Percentiles rank a stretch among this genome's conserved stretches.
Evolutionary conservation across 2,888 invertebrate genomes (phyloP).

Genomic region (Eupithecia pulchellata): DNA sequence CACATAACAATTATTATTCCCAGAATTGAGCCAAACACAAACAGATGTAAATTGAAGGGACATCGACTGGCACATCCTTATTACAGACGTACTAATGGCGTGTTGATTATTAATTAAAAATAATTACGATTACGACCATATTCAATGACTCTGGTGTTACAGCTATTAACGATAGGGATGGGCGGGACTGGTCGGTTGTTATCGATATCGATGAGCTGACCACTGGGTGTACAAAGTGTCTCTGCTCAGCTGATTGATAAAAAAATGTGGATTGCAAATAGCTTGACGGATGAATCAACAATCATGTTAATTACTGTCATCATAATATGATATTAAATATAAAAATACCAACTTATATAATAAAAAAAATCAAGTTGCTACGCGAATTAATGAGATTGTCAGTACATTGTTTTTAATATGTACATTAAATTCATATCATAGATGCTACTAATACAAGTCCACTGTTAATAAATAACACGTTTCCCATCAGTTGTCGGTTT

Average conservation of each 20-base stretch:
- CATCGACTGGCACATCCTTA: slow-evolving; percentile 82
- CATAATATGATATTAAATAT: too few species aligned
- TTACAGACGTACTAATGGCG: slow-evolving; percentile 80
- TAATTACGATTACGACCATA: slow-evolving; percentile 85
- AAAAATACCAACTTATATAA: too few species aligned
- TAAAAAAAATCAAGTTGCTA: too few species aligned
- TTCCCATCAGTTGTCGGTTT: too few species aligned
- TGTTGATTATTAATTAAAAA: slow-evolving; percentile 86
- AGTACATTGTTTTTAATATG: too few species aligned
- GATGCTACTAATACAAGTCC: too few species aligned
- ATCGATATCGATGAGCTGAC: slow-evolving; percentile 46
- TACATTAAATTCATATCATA: too few species aligned
- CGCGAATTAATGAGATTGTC: too few species aligned
- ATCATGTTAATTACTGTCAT: not conserved
- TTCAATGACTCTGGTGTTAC: slow-evolving; percentile 85
- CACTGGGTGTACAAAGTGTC: not conserved
- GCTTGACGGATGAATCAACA: not conserved
- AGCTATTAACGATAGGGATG: slow-evolving; percentile 78
- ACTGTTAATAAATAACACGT: too few species aligned
- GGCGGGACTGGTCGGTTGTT: slow-evolving; percentile 25
- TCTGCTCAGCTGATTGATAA: not conserved
- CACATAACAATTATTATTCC: slow-evolving; percentile 1
- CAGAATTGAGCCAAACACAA: slow-evolving; percentile 12
- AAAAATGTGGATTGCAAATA: not conserved
- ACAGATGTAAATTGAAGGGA: slow-evolving; percentile 70